phyloP scores from a whole-genome alignment of 23 tunicate species.

The Ascidia mentula region DNA sequence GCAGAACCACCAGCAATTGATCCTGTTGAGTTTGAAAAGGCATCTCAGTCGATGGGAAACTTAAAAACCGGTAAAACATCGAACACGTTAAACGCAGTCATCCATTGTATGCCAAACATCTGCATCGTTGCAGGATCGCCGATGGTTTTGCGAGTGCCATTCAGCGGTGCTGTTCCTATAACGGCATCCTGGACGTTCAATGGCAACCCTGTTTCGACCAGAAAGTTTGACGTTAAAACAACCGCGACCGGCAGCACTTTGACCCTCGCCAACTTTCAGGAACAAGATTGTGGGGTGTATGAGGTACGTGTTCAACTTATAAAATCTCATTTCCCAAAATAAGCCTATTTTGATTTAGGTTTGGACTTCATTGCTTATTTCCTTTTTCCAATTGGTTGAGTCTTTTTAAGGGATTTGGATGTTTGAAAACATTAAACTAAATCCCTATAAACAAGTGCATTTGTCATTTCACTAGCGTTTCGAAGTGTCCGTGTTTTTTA shows the following conservation, averaged over 20 bases:
- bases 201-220: slow-evolving; percentile 31
- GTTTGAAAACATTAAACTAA: too few relatives aligned
- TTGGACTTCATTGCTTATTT: too few relatives aligned
- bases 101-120: background rate
- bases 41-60: slow-evolving; percentile 46
- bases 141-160: slow-evolving; percentile 72
- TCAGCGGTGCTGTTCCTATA: slow-evolving; percentile 72
- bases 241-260: slow-evolving; percentile 34
- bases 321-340: too few relatives aligned
- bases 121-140: slow-evolving; percentile 32
- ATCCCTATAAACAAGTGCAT: too few relatives aligned
- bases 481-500: too few relatives aligned
- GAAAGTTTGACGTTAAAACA: slow-evolving; percentile 42
- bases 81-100: background rate
- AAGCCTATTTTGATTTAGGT: too few relatives aligned
- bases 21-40: slow-evolving; percentile 72
- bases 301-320: slow-evolving; percentile 47
- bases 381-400: too few relatives aligned
- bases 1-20: slow-evolving; percentile 90
- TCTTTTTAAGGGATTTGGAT: too few relatives aligned
- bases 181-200: slow-evolving; percentile 77
- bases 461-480: too few relatives aligned
- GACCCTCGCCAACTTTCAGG: slow-evolving; percentile 53
- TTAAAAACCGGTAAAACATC: slow-evolving; percentile 39
- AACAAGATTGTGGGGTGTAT: slow-evolving; percentile 82